phyloP scores from a whole-genome alignment of 2,113 vertebrate species.

The Thinocorus orbignyianus region DNA sequence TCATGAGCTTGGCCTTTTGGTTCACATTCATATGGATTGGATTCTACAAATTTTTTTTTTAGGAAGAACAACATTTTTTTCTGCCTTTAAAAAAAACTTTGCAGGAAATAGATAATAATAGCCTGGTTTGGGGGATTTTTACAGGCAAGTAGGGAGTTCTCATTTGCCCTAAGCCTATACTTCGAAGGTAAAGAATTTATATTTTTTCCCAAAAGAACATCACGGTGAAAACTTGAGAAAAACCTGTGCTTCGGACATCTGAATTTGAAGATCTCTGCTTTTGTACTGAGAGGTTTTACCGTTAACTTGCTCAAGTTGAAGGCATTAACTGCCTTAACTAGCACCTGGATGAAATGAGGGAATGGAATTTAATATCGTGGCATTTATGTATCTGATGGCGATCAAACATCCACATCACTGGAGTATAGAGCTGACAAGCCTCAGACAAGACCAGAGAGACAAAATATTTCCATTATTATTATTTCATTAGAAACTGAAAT shows the following conservation, averaged over 20 bases:
- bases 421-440: neutral
- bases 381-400: neutral
- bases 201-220: neutral
- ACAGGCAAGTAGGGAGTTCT: neutral
- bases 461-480: slow-evolving; percentile 3
- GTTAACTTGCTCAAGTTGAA: neutral
- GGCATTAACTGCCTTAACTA: neutral
- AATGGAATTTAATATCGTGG: neutral
- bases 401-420: neutral
- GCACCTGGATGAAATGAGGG: neutral
- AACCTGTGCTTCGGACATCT: neutral
- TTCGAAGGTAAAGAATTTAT: neutral
- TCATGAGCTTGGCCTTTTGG: slow-evolving; percentile 12
- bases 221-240: neutral
- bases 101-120: neutral
- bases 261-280: neutral
- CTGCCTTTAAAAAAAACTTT: neutral
- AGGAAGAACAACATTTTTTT: neutral
- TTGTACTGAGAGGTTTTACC: neutral
- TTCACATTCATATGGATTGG: neutral
- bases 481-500: slow-evolving; percentile 16
- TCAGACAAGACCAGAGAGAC: slow-evolving; percentile 9
- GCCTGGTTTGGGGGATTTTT: neutral
- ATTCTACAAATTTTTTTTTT: neutral
- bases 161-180: neutral